Base-by-base conservation (phyloP, 2,113 vertebrate species). In the Sinocyclocheilus maitianheensis region DNA sequence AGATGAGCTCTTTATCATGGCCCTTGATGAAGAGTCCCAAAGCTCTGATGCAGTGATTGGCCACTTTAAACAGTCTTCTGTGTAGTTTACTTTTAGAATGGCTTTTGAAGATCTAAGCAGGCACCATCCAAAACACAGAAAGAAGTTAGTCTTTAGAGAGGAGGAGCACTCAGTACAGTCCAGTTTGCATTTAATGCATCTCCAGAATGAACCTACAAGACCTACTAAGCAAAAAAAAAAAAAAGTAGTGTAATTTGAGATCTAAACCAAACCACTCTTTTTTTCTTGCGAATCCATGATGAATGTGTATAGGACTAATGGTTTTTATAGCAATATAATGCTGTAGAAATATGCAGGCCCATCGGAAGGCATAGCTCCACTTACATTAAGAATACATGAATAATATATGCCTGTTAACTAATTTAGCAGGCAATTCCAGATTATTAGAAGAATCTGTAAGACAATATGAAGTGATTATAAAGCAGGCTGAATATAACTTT, bases 21-120 rank as follows among this genome's bases (percentile, higher is more conserved):
- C 37, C 43, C 34, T 78, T 53, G 72, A 77, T 60, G 18, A 58
- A 80, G 76, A 78, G 43, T 82, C 62, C 58, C 34, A 37, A 9
- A 55, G 82, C 83, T 69, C 58, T 65, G 51, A 75, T 65, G 83
- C 63, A 34, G 62, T 71, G 37, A 55, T 69, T 51, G 69, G 77
- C 77, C 30, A 13, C 77, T 79, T 40, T 77, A 55, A 77, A 62
- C 51, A 34, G 58, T 26, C 40, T 75, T 53, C 77, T 77, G 72
- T 6, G n/a, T 43, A 51, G 60, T 81, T 81, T 63, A 67, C 37
- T 24, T 65, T 65, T 46, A 43, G 63, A 83, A 88, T 88, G 84
- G 84, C 87, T 85, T 85, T 65, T 53, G 20, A 82, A 84, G 87
- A 75, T 74, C 22, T 74, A 24, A 81, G 69, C 55, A 86, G 84